phyloP scores from a whole-genome alignment of 1,140 invertebrate species.

The Leptestheria dahalacensis region DNA sequence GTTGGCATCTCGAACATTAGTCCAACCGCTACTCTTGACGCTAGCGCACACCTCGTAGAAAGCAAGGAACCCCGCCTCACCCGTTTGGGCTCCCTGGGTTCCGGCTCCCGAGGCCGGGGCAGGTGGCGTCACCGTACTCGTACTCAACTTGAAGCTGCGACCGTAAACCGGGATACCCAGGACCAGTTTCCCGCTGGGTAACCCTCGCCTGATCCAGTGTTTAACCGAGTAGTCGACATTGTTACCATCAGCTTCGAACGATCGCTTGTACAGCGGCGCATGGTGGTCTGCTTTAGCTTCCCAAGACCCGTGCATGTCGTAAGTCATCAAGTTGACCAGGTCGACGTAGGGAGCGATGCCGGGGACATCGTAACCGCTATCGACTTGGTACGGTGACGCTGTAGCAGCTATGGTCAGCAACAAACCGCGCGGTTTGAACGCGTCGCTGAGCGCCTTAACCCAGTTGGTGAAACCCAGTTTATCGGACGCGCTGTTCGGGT shows the following conservation, averaged over 20 bases:
- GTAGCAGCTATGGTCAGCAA: slow-evolving; percentile 40
- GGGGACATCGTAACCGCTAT: slow-evolving; percentile 34
- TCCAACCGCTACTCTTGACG: too few relatives aligned
- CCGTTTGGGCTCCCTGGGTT: slow-evolving; percentile 15
- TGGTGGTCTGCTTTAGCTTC: slow-evolving; percentile 25
- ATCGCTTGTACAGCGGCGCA: slow-evolving; percentile 21
- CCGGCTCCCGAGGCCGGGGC: slow-evolving; percentile 26
- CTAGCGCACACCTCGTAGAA: slow-evolving; percentile 23
- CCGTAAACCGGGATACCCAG: slow-evolving; percentile 30
- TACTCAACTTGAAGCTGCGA: slow-evolving; percentile 21
- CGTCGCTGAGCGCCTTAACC: slow-evolving; percentile 34
- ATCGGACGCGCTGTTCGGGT: slow-evolving; percentile 32
- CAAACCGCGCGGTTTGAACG: slow-evolving; percentile 34
- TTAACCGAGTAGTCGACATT: slow-evolving; percentile 26
- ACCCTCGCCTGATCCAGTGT: slow-evolving; percentile 28
- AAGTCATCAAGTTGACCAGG: slow-evolving; percentile 35
- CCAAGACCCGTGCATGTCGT: slow-evolving; percentile 33
- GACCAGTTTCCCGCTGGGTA: slow-evolving; percentile 26
- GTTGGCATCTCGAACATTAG: too few relatives aligned
- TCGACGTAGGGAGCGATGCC: slow-evolving; percentile 31
- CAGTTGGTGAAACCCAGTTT: slow-evolving; percentile 33
- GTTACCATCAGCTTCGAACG: slow-evolving; percentile 8
- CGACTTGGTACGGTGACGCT: slow-evolving; percentile 36
- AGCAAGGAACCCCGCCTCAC: slow-evolving; percentile 17
- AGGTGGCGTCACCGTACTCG: slow-evolving; percentile 21